Conservation (phyloP, 2,797 vertebrate genomes). For the Hapalemur alaotrensis region DNA sequence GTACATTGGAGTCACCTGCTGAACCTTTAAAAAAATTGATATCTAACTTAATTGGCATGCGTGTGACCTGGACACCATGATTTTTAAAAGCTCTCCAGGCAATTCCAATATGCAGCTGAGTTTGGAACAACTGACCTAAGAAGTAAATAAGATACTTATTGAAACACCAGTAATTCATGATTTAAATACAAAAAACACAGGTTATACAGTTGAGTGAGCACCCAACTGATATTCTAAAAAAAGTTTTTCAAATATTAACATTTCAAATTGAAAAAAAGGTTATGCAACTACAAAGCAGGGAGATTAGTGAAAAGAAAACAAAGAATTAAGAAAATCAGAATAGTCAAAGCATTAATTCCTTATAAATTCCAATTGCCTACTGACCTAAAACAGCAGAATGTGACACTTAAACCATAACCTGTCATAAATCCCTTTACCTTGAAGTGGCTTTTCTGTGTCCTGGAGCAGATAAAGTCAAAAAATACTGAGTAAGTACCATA, state of each 20-base stretch:
- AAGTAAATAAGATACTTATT: not conserved
- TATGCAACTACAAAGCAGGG: not conserved
- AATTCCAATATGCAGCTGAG: not conserved
- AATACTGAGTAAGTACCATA: not conserved
- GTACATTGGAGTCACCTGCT: not conserved
- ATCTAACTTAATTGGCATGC: not conserved
- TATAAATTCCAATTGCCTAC: not conserved
- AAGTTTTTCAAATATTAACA: slow-evolving; percentile 53
- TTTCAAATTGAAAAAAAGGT: slow-evolving; percentile 45
- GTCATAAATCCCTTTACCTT: not conserved
- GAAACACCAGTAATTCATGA: slow-evolving; percentile 44
- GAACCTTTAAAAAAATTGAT: not conserved
- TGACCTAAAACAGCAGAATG: not conserved
- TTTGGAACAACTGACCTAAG: slow-evolving; percentile 1
- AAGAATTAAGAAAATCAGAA: not conserved
- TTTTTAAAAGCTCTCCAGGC: slow-evolving; percentile 1
- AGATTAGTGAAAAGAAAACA: not conserved
- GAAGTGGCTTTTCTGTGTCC: not conserved
- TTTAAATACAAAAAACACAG: slow-evolving; percentile 67
- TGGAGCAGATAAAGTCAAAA: not conserved
- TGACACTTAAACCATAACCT: not conserved
- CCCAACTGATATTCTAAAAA: slow-evolving; percentile 53
- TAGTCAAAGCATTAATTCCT: slow-evolving; percentile 23
- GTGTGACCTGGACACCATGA: not conserved
- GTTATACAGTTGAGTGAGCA: slow-evolving; percentile 69